phyloP scores from a whole-genome alignment of 2,797 vertebrate species.

The Anabacerthia variegaticeps region DNA sequence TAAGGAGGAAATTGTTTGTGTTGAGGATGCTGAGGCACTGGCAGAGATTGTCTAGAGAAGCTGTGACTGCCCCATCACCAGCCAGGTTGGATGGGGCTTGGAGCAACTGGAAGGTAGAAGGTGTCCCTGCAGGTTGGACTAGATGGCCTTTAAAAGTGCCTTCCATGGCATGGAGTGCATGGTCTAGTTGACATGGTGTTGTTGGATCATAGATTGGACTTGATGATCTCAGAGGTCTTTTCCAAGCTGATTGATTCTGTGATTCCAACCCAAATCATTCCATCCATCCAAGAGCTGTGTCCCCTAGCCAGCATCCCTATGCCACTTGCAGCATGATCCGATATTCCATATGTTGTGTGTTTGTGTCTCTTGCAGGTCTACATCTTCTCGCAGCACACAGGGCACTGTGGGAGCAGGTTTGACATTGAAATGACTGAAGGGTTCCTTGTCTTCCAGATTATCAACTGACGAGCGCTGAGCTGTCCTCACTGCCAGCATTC shows the following conservation, averaged over 20 bases:
- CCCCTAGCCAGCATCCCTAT: neutral
- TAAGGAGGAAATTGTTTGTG: neutral
- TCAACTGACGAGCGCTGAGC: constrained; percentile 94
- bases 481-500: constrained; percentile 93
- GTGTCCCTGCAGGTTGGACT: neutral
- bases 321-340: accelerated
- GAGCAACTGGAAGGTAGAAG: neutral
- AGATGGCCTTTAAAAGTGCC: neutral
- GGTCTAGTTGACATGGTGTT: neutral
- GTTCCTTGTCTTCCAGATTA: constrained; percentile 82
- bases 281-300: neutral
- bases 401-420: neutral
- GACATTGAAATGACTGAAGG: neutral
- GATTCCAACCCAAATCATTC: neutral
- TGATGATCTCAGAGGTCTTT: neutral
- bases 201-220: neutral
- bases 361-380: accelerated
- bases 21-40: neutral
- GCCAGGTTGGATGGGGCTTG: neutral
- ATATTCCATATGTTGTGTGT: accelerated
- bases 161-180: neutral
- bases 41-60: neutral
- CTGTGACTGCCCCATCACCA: neutral
- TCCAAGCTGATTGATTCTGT: neutral
- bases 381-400: accelerated